Evolutionary conservation across 1,140 invertebrate genomes (phyloP).

Genomic region (Drosophila gunungcola): DNA sequence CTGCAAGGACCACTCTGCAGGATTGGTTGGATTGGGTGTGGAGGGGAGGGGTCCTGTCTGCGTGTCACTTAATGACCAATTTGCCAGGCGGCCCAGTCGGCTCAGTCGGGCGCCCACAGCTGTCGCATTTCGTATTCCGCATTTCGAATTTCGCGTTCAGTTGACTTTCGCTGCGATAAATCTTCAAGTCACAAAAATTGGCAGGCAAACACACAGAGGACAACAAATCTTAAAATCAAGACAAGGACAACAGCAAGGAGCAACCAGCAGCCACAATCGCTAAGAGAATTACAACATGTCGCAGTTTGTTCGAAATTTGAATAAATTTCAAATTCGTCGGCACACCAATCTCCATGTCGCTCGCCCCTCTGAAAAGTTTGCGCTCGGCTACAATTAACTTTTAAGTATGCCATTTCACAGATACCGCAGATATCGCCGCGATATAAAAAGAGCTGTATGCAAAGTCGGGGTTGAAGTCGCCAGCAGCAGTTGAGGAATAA

Average conservation of each 20-base stretch:
- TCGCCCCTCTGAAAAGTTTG: conserved; percentile 40
- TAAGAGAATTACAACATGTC: conserved; percentile 77
- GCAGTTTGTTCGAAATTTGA: conserved; percentile 73
- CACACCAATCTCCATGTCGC: background rate
- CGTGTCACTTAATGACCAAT: conserved; percentile 78
- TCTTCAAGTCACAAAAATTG: conserved; percentile 42
- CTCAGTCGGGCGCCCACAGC: conserved; percentile 43
- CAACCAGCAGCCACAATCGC: conserved; percentile 30
- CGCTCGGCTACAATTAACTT: conserved; percentile 81
- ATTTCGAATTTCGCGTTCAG: conserved; percentile 54
- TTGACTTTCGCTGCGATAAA: conserved; percentile 27
- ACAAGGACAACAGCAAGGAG: conserved; percentile 31
- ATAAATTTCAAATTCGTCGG: conserved; percentile 75
- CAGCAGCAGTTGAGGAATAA: conserved; percentile 71
- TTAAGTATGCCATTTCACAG: conserved; percentile 81
- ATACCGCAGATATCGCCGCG: conserved; percentile 73
- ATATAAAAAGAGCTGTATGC: conserved; percentile 50
- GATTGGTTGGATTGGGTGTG: background rate
- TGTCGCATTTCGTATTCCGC: conserved; percentile 67
- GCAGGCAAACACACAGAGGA: conserved; percentile 24
- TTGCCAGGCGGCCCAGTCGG: conserved; percentile 52
- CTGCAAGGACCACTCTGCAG: conserved; percentile 17
- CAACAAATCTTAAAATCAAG: conserved; percentile 21
- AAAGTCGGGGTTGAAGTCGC: conserved; percentile 34
- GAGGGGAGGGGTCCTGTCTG: conserved; percentile 12